Percentiles rank a stretch among this genome's conserved stretches.
These are phyloP conservation scores for Druceiella hillmani DNA, from an alignment of 2,888 invertebrate genomes.

Conservation along the genomic window DNA sequence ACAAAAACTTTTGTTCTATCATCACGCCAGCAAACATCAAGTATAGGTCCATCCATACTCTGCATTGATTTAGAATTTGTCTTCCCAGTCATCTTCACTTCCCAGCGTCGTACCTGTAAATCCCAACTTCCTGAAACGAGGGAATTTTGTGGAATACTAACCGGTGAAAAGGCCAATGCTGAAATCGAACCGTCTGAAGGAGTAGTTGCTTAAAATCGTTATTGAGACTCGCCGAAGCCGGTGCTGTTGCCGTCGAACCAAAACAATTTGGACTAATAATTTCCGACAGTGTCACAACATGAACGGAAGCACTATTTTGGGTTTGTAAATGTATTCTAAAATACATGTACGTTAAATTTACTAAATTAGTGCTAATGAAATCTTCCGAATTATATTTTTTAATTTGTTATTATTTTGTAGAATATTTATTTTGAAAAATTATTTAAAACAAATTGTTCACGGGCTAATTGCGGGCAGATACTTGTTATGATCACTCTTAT, in stretches of 20 bases:
- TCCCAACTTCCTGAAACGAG: conserved; percentile 95
- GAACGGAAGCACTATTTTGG: no score
- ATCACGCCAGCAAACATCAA: conserved; percentile 98
- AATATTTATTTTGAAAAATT: no score
- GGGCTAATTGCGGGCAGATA: no score
- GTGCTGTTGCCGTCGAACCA: not conserved
- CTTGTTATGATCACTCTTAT: no score
- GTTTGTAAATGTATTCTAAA: no score
- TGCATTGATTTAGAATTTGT: conserved; percentile 97
- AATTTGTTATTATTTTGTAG: no score
- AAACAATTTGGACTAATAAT: no score
- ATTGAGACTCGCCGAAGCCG: conserved; percentile 63
- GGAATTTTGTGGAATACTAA: conserved; percentile 81
- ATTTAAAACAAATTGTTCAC: no score
- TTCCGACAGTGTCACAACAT: no score
- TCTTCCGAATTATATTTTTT: no score
- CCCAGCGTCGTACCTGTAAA: conserved; percentile 88
- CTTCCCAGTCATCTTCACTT: conserved; percentile 86
- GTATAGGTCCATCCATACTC: conserved; percentile 87
- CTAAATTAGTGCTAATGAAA: no score
- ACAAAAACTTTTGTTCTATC: conserved; percentile 86
- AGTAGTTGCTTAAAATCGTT: conserved; percentile 85
- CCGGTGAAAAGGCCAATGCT: conserved; percentile 90
- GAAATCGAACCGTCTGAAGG: conserved; percentile 97
- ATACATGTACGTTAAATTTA: no score